Conservation (phyloP, 2,888 invertebrate genomes). For the Hedya salicella region DNA sequence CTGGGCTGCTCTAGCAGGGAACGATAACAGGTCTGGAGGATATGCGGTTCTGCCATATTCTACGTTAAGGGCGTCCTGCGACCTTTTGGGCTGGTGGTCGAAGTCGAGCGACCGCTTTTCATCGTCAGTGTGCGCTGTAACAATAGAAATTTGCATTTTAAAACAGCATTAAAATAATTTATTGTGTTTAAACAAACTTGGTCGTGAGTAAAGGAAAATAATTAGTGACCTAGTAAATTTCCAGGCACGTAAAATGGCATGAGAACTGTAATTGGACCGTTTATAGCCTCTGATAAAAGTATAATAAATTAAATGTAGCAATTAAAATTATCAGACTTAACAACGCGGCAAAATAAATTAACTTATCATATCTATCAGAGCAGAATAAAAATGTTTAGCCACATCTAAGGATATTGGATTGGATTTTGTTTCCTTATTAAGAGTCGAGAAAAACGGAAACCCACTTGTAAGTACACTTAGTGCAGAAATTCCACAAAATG, state of each 20-base stretch:
- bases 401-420: too few relatives aligned
- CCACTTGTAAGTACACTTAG: too few relatives aligned
- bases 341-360: conserved; percentile 7
- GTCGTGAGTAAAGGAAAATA: conserved; percentile 12
- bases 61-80: conserved; percentile 82
- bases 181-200: background rate
- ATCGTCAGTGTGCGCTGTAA: conserved; percentile 86
- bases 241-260: conserved; percentile 26
- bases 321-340: conserved; percentile 33
- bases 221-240: conserved; percentile 30
- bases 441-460: too few relatives aligned
- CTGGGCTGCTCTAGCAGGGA: conserved; percentile 88
- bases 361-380: background rate
- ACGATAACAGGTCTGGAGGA: conserved; percentile 93
- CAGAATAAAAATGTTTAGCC: too few relatives aligned
- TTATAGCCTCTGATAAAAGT: conserved; percentile 25
- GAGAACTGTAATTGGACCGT: conserved; percentile 25
- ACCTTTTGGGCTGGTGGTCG: conserved; percentile 85
- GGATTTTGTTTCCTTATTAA: too few relatives aligned
- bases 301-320: conserved; percentile 31
- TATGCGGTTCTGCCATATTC: conserved; percentile 87
- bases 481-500: too few relatives aligned
- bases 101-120: conserved; percentile 88
- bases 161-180: conserved; percentile 6
- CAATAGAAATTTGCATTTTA: conserved; percentile 18